These are phyloP conservation scores for Xerus rutilus DNA, from an alignment of 2,797 vertebrate genomes.

Conservation along the genomic window DNA sequence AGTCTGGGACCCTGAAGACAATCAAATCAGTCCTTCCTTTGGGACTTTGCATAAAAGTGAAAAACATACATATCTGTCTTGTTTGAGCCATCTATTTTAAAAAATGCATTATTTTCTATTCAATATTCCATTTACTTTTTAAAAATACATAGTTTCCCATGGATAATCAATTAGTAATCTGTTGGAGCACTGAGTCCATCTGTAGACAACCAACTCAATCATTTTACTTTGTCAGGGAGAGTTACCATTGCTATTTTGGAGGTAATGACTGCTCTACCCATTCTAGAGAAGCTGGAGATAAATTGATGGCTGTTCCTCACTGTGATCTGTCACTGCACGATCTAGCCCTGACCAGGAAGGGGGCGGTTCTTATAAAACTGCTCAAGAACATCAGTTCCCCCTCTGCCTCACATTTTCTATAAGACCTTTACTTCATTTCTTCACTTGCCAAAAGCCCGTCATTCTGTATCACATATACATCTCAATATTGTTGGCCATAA, in stretches of 20 bases:
- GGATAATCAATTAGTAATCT: not conserved
- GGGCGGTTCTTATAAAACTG: not conserved
- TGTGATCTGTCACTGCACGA: not conserved
- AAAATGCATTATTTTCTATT: not conserved
- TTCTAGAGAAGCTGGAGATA: not conserved
- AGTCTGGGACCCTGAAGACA: not conserved
- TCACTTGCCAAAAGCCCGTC: not conserved
- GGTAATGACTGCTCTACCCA: not conserved
- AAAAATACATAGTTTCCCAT: not conserved
- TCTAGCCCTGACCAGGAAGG: not conserved
- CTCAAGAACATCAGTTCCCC: not conserved
- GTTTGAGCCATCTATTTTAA: not conserved
- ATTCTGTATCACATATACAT: not conserved
- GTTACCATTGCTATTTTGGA: not conserved
- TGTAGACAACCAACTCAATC: not conserved
- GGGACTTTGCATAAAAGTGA: not conserved
- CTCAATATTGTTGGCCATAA: not conserved
- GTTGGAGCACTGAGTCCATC: not conserved
- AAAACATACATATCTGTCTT: not conserved
- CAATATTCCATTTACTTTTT: not conserved
- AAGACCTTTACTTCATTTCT: not conserved
- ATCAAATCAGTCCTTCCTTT: not conserved
- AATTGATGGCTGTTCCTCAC: not conserved
- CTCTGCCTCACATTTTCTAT: not conserved
- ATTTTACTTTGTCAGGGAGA: not conserved